Conservation (phyloP, 2,888 invertebrate genomes). For the Ischnura elegans region DNA sequence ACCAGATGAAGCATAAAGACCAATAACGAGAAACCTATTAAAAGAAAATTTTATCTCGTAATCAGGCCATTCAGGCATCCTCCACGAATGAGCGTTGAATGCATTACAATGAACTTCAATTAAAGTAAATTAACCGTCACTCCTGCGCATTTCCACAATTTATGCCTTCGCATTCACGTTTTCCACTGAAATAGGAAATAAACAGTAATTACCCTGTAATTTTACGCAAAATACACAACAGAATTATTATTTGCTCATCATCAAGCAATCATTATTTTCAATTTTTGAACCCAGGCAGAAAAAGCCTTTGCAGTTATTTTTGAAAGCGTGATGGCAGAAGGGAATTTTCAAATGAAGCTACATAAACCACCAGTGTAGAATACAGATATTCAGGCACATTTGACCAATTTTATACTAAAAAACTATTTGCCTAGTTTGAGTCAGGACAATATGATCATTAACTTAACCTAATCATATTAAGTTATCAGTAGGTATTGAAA, state of each 20-base stretch:
- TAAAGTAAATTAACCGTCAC: background rate
- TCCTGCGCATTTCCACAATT: background rate
- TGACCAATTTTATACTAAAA: no score
- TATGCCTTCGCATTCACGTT: background rate
- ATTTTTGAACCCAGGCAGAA: background rate
- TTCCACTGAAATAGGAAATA: background rate
- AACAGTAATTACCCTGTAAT: background rate
- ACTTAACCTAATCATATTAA: no score
- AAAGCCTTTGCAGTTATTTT: no score
- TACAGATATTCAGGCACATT: no score
- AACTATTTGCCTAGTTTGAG: no score
- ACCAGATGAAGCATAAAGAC: background rate
- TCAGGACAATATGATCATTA: no score
- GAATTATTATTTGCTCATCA: background rate
- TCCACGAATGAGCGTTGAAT: background rate
- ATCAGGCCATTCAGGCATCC: background rate
- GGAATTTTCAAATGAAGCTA: no score
- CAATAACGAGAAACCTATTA: background rate
- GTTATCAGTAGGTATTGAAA: no score
- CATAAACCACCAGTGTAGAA: no score
- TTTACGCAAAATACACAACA: background rate
- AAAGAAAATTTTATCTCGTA: background rate
- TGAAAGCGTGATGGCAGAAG: no score
- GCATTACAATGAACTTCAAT: background rate
- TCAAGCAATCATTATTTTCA: background rate